Conservation (phyloP, 2,888 invertebrate species). For the Acanthosoma haemorrhoidale region DNA sequence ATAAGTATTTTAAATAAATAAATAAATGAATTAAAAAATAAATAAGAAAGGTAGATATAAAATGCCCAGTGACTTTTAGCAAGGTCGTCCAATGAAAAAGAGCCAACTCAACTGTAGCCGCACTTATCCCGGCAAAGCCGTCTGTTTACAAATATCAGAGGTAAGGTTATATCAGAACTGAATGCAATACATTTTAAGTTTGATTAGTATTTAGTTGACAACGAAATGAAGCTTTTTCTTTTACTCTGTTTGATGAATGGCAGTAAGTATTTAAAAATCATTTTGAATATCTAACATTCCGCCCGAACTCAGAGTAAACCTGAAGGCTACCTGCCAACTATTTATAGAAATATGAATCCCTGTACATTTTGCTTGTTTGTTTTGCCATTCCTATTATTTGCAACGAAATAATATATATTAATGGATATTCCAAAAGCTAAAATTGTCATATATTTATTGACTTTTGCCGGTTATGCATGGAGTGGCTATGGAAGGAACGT, state of each 20-base stretch:
- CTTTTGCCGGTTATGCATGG: constrained; percentile 73
- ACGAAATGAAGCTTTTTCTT: neutral
- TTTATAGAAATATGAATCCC: neutral
- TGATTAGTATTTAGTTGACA: too few species aligned
- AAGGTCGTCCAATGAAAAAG: neutral
- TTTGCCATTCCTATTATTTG: too few species aligned
- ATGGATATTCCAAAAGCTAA: constrained; percentile 56
- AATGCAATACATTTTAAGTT: too few species aligned
- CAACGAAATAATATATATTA: too few species aligned
- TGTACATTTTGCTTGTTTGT: neutral
- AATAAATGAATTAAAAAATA: too few species aligned
- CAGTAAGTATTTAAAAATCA: neutral
- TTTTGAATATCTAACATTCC: neutral
- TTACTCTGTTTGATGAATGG: neutral
- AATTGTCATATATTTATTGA: constrained; percentile 65
- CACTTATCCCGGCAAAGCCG: too few species aligned
- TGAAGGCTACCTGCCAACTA: neutral
- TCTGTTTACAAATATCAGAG: too few species aligned
- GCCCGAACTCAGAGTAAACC: neutral
- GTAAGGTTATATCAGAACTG: neutral
- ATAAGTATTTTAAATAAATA: too few species aligned
- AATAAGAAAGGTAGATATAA: too few species aligned
- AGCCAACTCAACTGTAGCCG: neutral
- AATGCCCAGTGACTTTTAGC: too few species aligned
- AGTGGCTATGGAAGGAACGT: constrained; percentile 69